A percentile compares a stretch with the other conserved stretches of the same genome.
phyloP scores from a whole-genome alignment of 2,797 vertebrate species.

The Falco columbarius region DNA sequence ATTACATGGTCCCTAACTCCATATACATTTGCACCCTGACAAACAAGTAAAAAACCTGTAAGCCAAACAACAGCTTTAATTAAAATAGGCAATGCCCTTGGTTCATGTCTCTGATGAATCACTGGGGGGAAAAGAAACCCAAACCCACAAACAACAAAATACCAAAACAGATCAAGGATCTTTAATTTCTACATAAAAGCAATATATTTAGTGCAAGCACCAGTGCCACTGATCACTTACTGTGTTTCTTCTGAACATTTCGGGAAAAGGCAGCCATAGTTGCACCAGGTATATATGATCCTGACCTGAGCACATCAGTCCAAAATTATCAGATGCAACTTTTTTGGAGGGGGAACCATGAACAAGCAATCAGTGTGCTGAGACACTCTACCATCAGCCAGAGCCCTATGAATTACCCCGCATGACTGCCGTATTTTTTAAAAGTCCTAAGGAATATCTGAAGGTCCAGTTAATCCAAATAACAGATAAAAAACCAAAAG shows the following conservation, averaged over 20 bases:
- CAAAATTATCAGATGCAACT: not conserved
- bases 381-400: not conserved
- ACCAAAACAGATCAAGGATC: not conserved
- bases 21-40: not conserved
- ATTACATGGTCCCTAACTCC: not conserved
- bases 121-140: not conserved
- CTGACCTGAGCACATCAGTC: not conserved
- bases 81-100: not conserved
- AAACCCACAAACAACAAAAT: not conserved
- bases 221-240: not conserved
- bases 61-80: not conserved
- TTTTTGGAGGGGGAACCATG: not conserved
- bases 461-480: not conserved
- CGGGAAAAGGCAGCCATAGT: not conserved
- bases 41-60: not conserved
- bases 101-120: not conserved
- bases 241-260: not conserved
- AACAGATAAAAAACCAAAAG: not conserved
- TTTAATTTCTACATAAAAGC: not conserved
- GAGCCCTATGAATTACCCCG: not conserved
- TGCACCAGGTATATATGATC: not conserved
- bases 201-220: not conserved
- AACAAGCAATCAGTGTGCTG: not conserved
- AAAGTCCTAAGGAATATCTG: not conserved
- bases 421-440: not conserved